Evolutionary conservation across 2,888 invertebrate species (phyloP).

Genomic region (Chloroclysta siterata): DNA sequence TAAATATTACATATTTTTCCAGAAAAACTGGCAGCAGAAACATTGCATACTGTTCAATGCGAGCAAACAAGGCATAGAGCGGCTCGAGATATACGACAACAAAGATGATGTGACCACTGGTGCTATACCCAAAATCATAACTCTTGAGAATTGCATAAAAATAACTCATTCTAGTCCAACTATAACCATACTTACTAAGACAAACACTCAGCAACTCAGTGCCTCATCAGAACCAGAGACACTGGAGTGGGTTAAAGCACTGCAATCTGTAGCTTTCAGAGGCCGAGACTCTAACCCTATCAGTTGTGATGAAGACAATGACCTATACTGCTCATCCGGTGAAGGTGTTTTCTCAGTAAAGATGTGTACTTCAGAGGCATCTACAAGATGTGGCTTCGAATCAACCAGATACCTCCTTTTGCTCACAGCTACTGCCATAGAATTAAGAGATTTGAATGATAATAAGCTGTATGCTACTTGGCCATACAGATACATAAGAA

Average conservation of each 20-base stretch:
- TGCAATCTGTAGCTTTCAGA: slow-evolving; percentile 93
- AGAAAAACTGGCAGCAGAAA: slow-evolving; percentile 95
- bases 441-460: slow-evolving; percentile 88
- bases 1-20: slow-evolving; percentile 39
- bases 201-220: slow-evolving; percentile 87
- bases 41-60: slow-evolving; percentile 91
- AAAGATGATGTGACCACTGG: slow-evolving; percentile 88
- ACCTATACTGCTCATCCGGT: slow-evolving; percentile 93
- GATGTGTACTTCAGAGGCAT: slow-evolving; percentile 91
- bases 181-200: slow-evolving; percentile 90
- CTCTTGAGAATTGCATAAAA: slow-evolving; percentile 94
- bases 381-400: slow-evolving; percentile 90
- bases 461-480: slow-evolving; percentile 89
- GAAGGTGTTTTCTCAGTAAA: slow-evolving; percentile 93
- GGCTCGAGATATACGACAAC: slow-evolving; percentile 93
- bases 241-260: slow-evolving; percentile 90
- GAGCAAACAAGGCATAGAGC: slow-evolving; percentile 93
- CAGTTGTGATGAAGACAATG: slow-evolving; percentile 93
- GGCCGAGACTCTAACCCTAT: slow-evolving; percentile 85
- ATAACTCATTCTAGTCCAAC: slow-evolving; percentile 88
- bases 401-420: slow-evolving; percentile 89
- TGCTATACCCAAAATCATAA: slow-evolving; percentile 90
- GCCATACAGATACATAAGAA: slow-evolving; percentile 93
- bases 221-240: slow-evolving; percentile 88
- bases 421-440: slow-evolving; percentile 90